These are phyloP conservation scores for Phalanger gymnotis DNA, from an alignment of 2,797 vertebrate species.

Conservation along the genomic window DNA sequence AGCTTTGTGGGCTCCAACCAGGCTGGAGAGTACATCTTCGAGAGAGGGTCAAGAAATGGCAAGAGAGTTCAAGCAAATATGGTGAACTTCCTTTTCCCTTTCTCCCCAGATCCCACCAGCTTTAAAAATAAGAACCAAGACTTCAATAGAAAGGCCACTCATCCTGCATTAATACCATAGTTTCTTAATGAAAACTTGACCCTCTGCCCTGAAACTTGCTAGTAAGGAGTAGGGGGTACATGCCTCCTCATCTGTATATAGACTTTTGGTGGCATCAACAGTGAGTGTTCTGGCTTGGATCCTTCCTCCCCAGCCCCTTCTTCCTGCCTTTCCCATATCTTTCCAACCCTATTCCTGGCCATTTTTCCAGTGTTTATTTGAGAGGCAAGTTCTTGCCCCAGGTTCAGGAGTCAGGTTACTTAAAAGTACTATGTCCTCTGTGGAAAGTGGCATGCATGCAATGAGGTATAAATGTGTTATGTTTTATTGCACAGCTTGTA, in stretches of 20 bases:
- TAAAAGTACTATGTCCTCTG: slow-evolving; percentile 10
- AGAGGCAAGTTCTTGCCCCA: background rate
- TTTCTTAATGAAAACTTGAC: slow-evolving; percentile 45
- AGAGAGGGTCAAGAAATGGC: slow-evolving; percentile 94
- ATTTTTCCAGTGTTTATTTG: slow-evolving; percentile 41
- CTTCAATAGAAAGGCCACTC: background rate
- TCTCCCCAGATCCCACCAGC: background rate
- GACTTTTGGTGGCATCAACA: slow-evolving; percentile 29
- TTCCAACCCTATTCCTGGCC: slow-evolving; percentile 21
- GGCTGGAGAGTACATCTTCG: slow-evolving; percentile 97
- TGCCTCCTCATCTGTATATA: slow-evolving; percentile 25
- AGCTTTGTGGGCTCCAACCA: slow-evolving; percentile 99
- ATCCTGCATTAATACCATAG: background rate
- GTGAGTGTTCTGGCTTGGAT: background rate
- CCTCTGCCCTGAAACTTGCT: background rate
- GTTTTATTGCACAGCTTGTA: slow-evolving; percentile 25
- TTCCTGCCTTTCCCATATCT: background rate
- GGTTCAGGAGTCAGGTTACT: background rate
- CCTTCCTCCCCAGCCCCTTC: no score
- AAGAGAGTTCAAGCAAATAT: slow-evolving; percentile 98
- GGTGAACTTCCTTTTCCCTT: slow-evolving; percentile 85
- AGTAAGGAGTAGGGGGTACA: background rate
- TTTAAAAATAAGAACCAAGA: slow-evolving; percentile 29
- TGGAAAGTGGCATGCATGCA: background rate
- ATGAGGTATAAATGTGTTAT: slow-evolving; percentile 15